phyloP scores from a whole-genome alignment of 2,113 vertebrate genomes.

The Forbesichthys papilliferus region DNA sequence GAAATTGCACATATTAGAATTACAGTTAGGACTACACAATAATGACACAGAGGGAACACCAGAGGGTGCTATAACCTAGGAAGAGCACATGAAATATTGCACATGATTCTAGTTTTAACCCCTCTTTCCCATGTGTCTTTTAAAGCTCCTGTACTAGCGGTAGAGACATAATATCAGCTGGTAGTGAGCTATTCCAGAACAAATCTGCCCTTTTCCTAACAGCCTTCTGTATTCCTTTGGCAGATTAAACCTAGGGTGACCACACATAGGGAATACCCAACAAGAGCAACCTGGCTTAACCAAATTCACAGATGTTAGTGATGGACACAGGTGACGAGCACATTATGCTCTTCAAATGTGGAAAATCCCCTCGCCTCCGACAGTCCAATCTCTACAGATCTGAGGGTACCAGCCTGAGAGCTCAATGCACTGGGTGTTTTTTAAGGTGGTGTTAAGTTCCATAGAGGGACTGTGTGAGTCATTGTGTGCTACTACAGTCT shows the following conservation, averaged over 20 bases:
- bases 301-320: constrained; percentile 37
- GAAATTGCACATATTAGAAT: constrained; percentile 43
- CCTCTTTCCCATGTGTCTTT: constrained; percentile 17
- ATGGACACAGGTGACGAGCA: constrained; percentile 21
- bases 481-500: constrained; percentile 65
- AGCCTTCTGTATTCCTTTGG: background rate
- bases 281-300: constrained; percentile 25
- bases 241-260: constrained; percentile 29
- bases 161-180: constrained; percentile 33
- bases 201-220: constrained; percentile 19
- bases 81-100: constrained; percentile 63
- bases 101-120: constrained; percentile 51
- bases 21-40: constrained; percentile 32
- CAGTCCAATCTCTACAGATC: constrained; percentile 28
- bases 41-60: constrained; percentile 46
- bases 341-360: constrained; percentile 13
- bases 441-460: constrained; percentile 41
- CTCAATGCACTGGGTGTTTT: constrained; percentile 44
- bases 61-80: constrained; percentile 59
- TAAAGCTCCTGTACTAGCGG: constrained; percentile 16
- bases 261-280: constrained; percentile 39
- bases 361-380: constrained; percentile 11
- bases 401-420: constrained; percentile 46
- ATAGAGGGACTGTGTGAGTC: constrained; percentile 49
- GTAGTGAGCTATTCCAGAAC: constrained; percentile 35